Conservation (phyloP, 2,113 vertebrate species). For the Forbesichthys agassizii region DNA sequence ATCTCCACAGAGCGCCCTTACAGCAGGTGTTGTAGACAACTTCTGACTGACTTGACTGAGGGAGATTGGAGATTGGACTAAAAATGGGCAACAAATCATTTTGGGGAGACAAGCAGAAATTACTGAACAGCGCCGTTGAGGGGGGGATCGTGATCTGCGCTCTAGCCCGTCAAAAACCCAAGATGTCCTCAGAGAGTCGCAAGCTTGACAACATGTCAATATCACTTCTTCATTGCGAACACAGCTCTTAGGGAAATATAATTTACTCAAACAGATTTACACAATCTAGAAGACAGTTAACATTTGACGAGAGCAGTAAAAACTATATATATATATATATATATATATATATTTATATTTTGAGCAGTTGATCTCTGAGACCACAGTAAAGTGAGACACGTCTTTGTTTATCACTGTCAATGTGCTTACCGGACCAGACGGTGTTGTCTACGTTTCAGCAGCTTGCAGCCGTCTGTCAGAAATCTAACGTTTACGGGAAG, state of each 20-base stretch:
- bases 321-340: slow-evolving; percentile 36
- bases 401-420: slow-evolving; percentile 83
- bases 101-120: slow-evolving; percentile 74
- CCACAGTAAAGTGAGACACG: slow-evolving; percentile 65
- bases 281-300: slow-evolving; percentile 56
- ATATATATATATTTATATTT: background rate
- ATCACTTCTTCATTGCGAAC: slow-evolving; percentile 73
- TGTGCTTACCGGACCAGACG: slow-evolving; percentile 75
- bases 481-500: slow-evolving; percentile 67
- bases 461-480: slow-evolving; percentile 58
- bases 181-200: slow-evolving; percentile 72
- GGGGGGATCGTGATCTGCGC: slow-evolving; percentile 70
- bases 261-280: slow-evolving; percentile 72
- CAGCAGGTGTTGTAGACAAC: slow-evolving; percentile 73
- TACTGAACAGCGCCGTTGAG: slow-evolving; percentile 66
- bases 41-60: slow-evolving; percentile 70
- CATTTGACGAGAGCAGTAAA: slow-evolving; percentile 64
- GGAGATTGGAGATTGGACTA: slow-evolving; percentile 68
- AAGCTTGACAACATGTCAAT: slow-evolving; percentile 82
- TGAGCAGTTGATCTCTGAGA: slow-evolving; percentile 75
- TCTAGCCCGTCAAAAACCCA: slow-evolving; percentile 74
- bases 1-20: slow-evolving; percentile 63
- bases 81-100: slow-evolving; percentile 76
- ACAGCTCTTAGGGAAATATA: slow-evolving; percentile 78
- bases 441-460: slow-evolving; percentile 70